phyloP scores from a whole-genome alignment of 2,888 invertebrate genomes.

The Unio pictorum region DNA sequence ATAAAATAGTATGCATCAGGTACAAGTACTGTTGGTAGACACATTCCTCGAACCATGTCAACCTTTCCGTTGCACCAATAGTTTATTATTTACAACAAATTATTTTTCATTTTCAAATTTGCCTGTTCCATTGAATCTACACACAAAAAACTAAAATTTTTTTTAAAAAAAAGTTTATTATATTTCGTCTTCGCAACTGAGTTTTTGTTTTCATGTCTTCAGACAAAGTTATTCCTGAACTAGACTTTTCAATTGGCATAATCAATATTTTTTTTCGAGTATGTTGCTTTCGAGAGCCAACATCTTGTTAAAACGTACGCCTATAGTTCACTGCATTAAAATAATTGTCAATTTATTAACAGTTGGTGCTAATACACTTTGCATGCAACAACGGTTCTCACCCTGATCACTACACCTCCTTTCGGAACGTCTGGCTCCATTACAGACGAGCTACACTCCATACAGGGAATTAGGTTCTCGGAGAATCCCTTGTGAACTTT shows the following conservation, averaged over 20 bases:
- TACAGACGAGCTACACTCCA: constrained; percentile 44
- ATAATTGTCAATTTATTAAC: no score
- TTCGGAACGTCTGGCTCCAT: constrained; percentile 62
- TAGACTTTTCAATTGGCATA: background rate
- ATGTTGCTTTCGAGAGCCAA: no score
- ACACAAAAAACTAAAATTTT: no score
- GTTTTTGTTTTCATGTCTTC: no score
- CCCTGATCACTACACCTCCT: constrained; percentile 64
- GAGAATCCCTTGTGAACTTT: constrained; percentile 30
- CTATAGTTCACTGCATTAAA: no score
- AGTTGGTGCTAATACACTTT: background rate
- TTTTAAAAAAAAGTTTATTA: no score
- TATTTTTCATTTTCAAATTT: no score
- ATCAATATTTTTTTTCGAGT: background rate
- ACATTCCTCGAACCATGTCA: background rate
- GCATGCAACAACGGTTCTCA: constrained; percentile 21
- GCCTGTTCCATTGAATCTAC: no score
- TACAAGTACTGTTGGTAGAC: no score
- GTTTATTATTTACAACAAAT: no score
- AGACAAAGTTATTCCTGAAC: background rate
- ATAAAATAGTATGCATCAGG: background rate
- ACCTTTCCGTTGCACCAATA: background rate
- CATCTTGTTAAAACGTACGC: no score
- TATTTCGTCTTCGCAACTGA: no score
- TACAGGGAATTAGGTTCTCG: constrained; percentile 24